Conservation (phyloP, 2,113 vertebrate species). For the Heloderma charlesbogerti region DNA sequence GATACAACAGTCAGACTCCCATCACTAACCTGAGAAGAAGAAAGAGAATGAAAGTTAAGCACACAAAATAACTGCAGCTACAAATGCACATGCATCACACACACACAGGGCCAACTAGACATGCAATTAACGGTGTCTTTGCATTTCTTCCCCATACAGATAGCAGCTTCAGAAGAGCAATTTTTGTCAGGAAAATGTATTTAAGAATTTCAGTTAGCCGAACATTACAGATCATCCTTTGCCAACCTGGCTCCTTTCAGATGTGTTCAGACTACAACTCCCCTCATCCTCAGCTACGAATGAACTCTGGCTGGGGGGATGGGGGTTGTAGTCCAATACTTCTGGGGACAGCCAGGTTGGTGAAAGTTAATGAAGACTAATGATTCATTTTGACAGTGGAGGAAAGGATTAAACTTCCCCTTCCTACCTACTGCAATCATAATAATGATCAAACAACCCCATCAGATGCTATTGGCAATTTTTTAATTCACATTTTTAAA, state of each 20-base stretch:
- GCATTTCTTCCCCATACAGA: neutral
- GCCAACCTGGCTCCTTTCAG: too few species aligned
- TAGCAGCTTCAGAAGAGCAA: neutral
- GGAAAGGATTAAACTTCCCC: too few species aligned
- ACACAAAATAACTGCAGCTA: neutral
- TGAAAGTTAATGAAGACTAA: too few species aligned
- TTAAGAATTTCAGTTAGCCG: too few species aligned
- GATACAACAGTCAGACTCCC: slow-evolving; percentile 92
- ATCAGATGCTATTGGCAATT: neutral
- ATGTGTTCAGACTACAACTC: too few species aligned
- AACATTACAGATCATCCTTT: too few species aligned
- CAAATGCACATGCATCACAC: neutral
- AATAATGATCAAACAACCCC: too few species aligned
- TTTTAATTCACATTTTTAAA: neutral
- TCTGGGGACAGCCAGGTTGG: too few species aligned
- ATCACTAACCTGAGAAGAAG: slow-evolving; percentile 85
- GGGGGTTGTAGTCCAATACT: too few species aligned
- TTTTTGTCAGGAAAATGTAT: neutral
- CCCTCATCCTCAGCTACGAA: neutral
- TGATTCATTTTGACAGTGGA: too few species aligned
- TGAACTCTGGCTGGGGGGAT: too few species aligned
- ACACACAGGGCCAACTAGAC: neutral
- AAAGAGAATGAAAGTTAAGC: neutral
- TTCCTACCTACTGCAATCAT: too few species aligned
- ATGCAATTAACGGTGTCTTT: neutral